Evolutionary conservation across 2,113 vertebrate species (phyloP).

Genomic region (Atlantisia rogersi): DNA sequence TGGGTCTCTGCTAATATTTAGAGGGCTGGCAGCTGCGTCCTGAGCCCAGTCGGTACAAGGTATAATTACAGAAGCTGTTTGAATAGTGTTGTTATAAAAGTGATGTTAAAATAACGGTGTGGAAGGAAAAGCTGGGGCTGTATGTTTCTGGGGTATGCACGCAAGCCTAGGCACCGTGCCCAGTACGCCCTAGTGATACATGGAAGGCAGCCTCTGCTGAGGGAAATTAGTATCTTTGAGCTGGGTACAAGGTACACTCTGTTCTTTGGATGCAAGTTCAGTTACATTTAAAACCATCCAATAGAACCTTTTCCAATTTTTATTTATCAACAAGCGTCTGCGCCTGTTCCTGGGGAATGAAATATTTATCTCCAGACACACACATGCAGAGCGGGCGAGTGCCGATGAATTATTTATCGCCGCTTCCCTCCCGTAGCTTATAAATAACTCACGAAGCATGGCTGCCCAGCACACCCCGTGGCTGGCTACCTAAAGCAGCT

Average conservation of each 20-base stretch:
- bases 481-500: not conserved
- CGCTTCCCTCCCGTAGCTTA: not conserved
- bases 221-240: constrained; percentile 52
- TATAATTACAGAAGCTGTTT: constrained; percentile 36
- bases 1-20: constrained; percentile 6
- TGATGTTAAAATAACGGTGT: constrained; percentile 39
- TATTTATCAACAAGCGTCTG: constrained; percentile 40
- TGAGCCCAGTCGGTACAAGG: not conserved
- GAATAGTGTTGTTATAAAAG: not conserved
- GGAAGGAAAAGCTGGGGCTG: not conserved
- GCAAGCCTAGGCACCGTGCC: not conserved
- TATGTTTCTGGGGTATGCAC: not conserved
- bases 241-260: constrained; percentile 19
- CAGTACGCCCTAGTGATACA: not conserved
- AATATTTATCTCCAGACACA: constrained; percentile 18
- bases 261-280: constrained; percentile 14
- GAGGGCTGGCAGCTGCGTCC: constrained; percentile 17
- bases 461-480: not conserved
- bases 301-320: constrained; percentile 36
- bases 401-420: constrained; percentile 1
- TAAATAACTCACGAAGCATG: constrained; percentile 8
- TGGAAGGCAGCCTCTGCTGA: constrained; percentile 8
- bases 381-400: not conserved
- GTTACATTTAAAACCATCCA: not conserved
- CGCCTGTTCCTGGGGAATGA: not conserved